These are phyloP conservation scores for Slavum lentiscoides DNA, from an alignment of 2,888 invertebrate genomes.

Conservation along the genomic window DNA sequence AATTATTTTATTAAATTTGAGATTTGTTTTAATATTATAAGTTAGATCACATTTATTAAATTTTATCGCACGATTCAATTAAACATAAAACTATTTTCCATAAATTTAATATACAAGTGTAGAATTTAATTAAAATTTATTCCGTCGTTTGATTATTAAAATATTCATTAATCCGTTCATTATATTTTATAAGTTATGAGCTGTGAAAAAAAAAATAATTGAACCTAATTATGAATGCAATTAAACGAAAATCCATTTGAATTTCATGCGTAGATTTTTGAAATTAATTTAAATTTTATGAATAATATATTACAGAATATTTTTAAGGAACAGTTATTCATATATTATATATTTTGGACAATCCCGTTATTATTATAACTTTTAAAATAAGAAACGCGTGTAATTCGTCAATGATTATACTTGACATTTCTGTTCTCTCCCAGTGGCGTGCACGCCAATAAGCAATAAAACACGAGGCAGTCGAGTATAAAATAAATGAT, in stretches of 20 bases:
- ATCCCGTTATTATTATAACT: too few relatives aligned
- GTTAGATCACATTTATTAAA: background rate
- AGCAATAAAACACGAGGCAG: too few relatives aligned
- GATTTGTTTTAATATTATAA: background rate
- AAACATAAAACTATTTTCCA: background rate
- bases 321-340: background rate
- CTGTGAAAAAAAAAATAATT: background rate
- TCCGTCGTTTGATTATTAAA: background rate
- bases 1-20: background rate
- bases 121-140: conserved; percentile 4
- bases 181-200: background rate
- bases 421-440: too few relatives aligned
- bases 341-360: too few relatives aligned
- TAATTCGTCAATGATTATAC: too few relatives aligned
- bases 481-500: too few relatives aligned
- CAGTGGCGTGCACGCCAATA: too few relatives aligned
- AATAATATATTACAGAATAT: background rate
- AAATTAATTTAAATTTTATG: background rate
- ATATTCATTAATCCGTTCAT: background rate
- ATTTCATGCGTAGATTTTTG: background rate
- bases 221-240: conserved; percentile 3
- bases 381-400: too few relatives aligned
- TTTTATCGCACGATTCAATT: background rate
- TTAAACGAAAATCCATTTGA: background rate
- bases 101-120: background rate